These are phyloP conservation scores for Temnothorax longispinosus DNA, from an alignment of 1,140 invertebrate species.

Conservation along the genomic window DNA sequence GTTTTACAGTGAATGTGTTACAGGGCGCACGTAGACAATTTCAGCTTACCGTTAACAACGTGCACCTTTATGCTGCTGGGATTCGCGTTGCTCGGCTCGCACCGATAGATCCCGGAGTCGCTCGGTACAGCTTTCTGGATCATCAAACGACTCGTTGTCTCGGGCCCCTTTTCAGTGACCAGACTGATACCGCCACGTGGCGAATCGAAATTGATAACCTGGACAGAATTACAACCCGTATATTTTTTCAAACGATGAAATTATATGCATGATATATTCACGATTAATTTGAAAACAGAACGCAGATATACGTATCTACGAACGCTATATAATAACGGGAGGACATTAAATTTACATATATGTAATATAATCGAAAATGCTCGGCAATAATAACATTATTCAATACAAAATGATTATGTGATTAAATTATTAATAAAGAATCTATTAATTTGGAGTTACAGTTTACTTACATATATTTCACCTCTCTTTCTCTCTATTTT, in stretches of 20 bases:
- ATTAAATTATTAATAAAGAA: neutral
- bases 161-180: constrained; percentile 87
- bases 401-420: neutral
- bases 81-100: constrained; percentile 88
- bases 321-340: neutral
- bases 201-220: constrained; percentile 87
- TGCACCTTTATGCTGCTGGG: constrained; percentile 88
- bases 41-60: constrained; percentile 87
- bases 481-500: neutral
- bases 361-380: neutral
- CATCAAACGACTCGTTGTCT: constrained; percentile 88
- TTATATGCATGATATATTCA: neutral
- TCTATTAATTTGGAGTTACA: neutral
- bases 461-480: neutral
- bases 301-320: neutral
- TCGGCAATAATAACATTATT: neutral
- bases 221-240: constrained; percentile 34
- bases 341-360: constrained; percentile 34
- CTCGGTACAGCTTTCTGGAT: constrained; percentile 86
- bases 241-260: neutral
- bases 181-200: constrained; percentile 87
- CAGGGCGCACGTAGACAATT: neutral
- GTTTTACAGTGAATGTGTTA: neutral
- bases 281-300: constrained; percentile 28
- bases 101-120: constrained; percentile 88